Evolutionary conservation across 2,888 invertebrate species (phyloP).

Genomic region (Lycia hirtaria): DNA sequence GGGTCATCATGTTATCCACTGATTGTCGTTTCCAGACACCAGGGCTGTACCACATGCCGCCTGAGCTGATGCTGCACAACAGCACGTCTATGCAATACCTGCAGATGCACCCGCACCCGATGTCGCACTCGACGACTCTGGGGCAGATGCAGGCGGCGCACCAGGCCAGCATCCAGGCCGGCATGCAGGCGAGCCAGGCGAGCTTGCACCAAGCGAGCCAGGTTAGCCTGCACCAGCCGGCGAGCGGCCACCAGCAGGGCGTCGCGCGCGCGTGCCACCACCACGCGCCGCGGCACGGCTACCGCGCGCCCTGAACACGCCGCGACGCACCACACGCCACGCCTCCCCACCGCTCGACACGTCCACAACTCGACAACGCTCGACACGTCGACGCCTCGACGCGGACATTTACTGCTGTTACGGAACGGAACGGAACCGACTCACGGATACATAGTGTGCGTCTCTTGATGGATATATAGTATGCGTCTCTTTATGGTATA

Average conservation of each 20-base stretch:
- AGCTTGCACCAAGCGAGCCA: constrained; percentile 31
- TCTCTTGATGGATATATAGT: too few relatives aligned
- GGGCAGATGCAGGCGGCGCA: constrained; percentile 51
- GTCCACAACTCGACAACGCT: constrained; percentile 12
- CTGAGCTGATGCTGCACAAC: constrained; percentile 76
- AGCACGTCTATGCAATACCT: constrained; percentile 77
- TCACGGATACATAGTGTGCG: too few relatives aligned
- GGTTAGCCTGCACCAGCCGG: constrained; percentile 12
- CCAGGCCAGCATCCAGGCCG: constrained; percentile 45
- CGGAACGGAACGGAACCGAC: neutral
- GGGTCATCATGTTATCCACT: neutral
- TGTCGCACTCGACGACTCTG: constrained; percentile 48
- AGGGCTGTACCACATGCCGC: constrained; percentile 82
- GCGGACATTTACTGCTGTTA: constrained; percentile 1
- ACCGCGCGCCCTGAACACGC: constrained; percentile 53
- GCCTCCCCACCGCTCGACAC: constrained; percentile 19
- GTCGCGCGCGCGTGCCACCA: constrained; percentile 60
- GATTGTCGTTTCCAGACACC: constrained; percentile 61
- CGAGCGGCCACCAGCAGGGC: constrained; percentile 28
- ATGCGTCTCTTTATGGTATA: too few relatives aligned
- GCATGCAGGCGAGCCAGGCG: constrained; percentile 24
- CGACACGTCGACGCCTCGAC: constrained; percentile 7
- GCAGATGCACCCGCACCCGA: constrained; percentile 71
- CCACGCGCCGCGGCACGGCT: constrained; percentile 57
- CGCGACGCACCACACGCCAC: constrained; percentile 27